phyloP scores from a whole-genome alignment of 2,113 vertebrate genomes.

The Theristicus caerulescens region DNA sequence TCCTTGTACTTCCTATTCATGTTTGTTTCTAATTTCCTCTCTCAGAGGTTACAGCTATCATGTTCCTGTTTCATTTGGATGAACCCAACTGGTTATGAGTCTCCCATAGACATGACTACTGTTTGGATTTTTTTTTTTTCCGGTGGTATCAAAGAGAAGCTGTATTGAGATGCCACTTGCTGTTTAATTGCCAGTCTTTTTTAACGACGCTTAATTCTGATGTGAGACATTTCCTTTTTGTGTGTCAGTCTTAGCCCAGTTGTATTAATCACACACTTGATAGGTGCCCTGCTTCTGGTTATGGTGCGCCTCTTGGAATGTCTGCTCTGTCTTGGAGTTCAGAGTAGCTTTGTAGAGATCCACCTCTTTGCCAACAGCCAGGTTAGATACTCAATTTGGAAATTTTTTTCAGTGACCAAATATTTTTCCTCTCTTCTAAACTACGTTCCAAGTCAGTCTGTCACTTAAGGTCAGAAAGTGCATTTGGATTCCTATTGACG shows the following conservation, averaged over 20 bases:
- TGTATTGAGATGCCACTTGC: background rate
- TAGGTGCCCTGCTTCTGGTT: background rate
- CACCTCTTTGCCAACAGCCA: background rate
- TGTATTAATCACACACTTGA: background rate
- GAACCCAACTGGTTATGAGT: background rate
- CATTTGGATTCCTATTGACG: background rate
- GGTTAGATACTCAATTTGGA: background rate
- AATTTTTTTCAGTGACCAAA: background rate
- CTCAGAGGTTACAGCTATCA: background rate
- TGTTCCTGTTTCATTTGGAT: background rate
- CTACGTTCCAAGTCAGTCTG: background rate
- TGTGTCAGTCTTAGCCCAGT: background rate
- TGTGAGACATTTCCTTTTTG: background rate
- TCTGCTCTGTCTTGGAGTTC: background rate
- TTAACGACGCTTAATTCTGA: background rate
- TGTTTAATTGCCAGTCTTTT: background rate
- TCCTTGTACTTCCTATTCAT: background rate
- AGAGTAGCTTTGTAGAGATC: background rate
- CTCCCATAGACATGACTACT: background rate
- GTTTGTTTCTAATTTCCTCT: background rate
- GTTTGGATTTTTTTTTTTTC: background rate
- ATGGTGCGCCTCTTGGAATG: background rate
- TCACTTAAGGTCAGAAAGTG: background rate
- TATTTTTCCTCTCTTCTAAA: background rate
- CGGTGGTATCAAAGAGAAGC: background rate